Evolutionary conservation across 2,797 vertebrate genomes (phyloP).

Genomic region (Sebastolobus altivelis): DNA sequence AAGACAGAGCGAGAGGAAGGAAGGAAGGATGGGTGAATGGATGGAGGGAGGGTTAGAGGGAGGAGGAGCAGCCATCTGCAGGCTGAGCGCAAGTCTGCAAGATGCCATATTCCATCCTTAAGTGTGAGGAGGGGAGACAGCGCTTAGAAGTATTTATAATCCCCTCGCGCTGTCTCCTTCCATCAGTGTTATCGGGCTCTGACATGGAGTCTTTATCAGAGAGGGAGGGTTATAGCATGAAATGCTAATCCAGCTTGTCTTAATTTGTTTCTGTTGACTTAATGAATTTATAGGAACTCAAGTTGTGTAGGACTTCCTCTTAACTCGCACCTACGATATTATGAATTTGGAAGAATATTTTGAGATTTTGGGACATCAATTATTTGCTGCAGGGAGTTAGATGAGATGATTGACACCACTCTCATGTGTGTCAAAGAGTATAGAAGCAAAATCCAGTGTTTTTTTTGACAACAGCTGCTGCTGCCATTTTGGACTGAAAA

Average conservation of each 20-base stretch:
- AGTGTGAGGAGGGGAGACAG: slow-evolving; percentile 64
- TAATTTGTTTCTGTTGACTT: slow-evolving; percentile 33
- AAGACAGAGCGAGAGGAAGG: slow-evolving; percentile 5
- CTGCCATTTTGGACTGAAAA: too few relatives aligned
- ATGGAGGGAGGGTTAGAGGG: slow-evolving; percentile 47
- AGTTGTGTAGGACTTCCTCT: not conserved
- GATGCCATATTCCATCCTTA: slow-evolving; percentile 75
- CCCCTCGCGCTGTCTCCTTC: slow-evolving; percentile 63
- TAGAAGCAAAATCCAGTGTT: too few relatives aligned
- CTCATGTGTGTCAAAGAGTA: too few relatives aligned
- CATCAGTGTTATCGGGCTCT: slow-evolving; percentile 65
- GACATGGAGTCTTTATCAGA: slow-evolving; percentile 53
- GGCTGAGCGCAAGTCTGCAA: slow-evolving; percentile 53
- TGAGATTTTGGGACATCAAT: not conserved
- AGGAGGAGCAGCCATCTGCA: slow-evolving; percentile 73
- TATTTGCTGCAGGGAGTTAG: not conserved
- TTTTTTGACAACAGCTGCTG: too few relatives aligned
- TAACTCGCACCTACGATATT: not conserved
- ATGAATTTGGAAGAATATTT: not conserved
- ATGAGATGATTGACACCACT: not conserved
- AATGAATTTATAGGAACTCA: slow-evolving; percentile 37
- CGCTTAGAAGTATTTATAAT: slow-evolving; percentile 72
- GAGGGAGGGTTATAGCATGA: slow-evolving; percentile 23
- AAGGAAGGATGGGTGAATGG: slow-evolving; percentile 20
- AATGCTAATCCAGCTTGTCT: slow-evolving; percentile 41